Percentiles rank a stretch among this genome's conserved stretches.
Conservation (phyloP, 2,888 invertebrate genomes). For the Eupithecia subumbrata region DNA sequence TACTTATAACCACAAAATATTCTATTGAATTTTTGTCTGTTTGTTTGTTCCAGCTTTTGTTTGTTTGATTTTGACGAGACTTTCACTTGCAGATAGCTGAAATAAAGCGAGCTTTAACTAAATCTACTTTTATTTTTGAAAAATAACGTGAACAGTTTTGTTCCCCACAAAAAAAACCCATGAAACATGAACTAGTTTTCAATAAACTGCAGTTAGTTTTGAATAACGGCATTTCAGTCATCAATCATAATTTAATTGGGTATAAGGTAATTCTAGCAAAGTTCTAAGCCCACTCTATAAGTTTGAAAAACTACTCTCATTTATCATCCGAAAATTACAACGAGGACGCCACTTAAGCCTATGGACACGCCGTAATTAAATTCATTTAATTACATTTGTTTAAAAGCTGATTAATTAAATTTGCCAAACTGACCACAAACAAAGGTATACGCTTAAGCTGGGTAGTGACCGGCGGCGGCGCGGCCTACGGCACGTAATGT, state of each 20-base stretch:
- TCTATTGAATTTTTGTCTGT: neutral
- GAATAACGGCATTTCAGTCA: neutral
- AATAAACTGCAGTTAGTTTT: neutral
- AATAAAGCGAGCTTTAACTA: no score
- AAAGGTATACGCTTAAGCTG: neutral
- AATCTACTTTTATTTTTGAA: neutral
- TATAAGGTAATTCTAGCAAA: neutral
- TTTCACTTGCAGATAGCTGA: neutral
- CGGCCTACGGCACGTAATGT: no score
- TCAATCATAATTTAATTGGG: neutral
- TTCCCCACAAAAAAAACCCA: neutral
- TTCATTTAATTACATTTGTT: conserved; percentile 4
- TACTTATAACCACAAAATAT: neutral
- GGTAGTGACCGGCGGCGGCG: no score
- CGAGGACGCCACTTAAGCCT: neutral
- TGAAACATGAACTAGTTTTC: neutral
- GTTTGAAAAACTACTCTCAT: conserved; percentile 2
- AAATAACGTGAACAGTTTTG: neutral
- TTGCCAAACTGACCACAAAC: neutral
- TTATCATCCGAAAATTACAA: neutral
- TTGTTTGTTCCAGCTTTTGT: neutral
- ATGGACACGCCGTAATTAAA: neutral
- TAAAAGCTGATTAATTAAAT: neutral
- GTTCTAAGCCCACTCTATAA: neutral
- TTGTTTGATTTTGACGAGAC: neutral